Conservation (phyloP, 1,140 invertebrate species). For the Sitobion miscanthi region DNA sequence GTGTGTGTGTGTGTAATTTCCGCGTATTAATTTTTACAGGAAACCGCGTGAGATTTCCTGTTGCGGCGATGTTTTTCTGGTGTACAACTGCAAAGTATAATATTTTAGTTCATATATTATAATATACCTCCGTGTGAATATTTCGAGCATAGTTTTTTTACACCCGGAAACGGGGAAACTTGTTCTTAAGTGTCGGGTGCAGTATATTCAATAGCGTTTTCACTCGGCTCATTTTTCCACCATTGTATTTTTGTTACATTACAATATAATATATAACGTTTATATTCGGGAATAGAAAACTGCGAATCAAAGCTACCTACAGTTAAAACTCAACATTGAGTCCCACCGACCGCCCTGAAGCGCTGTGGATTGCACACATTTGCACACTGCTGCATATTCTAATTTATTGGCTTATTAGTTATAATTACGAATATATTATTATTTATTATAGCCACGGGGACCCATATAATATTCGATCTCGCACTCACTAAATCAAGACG, state of each 20-base stretch:
- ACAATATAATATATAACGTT: not conserved
- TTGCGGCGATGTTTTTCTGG: not conserved
- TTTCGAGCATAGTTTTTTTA: not conserved
- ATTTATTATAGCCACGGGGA: not conserved
- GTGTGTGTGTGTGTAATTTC: not conserved
- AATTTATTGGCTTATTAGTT: too few species aligned
- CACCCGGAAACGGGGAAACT: not conserved
- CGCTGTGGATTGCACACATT: not conserved
- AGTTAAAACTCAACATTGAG: not conserved
- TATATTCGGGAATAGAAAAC: not conserved
- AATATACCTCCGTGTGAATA: not conserved
- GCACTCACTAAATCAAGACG: not conserved
- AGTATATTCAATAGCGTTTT: not conserved
- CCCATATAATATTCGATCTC: not conserved
- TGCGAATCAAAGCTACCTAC: not conserved
- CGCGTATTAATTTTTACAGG: not conserved
- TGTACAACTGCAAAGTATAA: not conserved
- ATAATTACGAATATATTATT: too few species aligned
- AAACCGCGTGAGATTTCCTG: conserved; percentile 40
- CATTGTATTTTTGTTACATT: not conserved
- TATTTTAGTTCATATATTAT: not conserved
- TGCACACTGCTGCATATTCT: too few species aligned
- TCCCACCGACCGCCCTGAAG: not conserved
- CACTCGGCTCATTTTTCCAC: not conserved
- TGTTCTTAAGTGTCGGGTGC: not conserved